A percentile compares a stretch with the other conserved stretches of the same genome.
Conservation (phyloP, 2,888 invertebrate species). For the Elmis aenea region DNA sequence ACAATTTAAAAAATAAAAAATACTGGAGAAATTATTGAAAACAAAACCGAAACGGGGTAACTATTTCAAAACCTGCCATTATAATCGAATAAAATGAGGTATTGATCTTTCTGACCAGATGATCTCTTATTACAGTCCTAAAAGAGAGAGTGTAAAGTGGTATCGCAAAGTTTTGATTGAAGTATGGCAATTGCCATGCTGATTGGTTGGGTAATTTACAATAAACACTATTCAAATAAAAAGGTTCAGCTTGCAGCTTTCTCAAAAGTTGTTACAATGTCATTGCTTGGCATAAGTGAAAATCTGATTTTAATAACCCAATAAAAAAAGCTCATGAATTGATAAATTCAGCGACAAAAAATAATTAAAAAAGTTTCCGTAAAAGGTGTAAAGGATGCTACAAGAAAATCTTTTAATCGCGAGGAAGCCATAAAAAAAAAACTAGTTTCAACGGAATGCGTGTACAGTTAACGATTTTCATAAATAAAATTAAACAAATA, state of each 20-base stretch:
- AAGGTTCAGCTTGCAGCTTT: background rate
- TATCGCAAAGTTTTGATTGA: slow-evolving; percentile 4
- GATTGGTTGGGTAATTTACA: slow-evolving; percentile 3
- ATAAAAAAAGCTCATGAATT: slow-evolving; percentile 3
- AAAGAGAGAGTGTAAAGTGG: slow-evolving; percentile 3
- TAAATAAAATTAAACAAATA: no score
- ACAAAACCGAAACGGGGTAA: slow-evolving; percentile 3
- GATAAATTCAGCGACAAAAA: background rate
- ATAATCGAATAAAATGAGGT: slow-evolving; percentile 4
- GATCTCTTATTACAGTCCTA: slow-evolving; percentile 3
- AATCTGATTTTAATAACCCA: slow-evolving; percentile 1
- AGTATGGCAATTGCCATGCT: slow-evolving; percentile 2
- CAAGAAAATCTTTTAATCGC: background rate
- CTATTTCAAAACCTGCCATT: slow-evolving; percentile 2
- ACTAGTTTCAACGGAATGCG: slow-evolving; percentile 3
- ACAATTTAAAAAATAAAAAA: slow-evolving; percentile 1
- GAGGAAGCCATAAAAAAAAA: slow-evolving; percentile 4
- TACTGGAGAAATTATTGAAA: background rate
- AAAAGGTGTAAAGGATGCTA: slow-evolving; percentile 2
- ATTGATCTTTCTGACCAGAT: slow-evolving; percentile 4
- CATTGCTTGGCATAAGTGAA: no score
- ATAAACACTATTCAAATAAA: slow-evolving; percentile 4
- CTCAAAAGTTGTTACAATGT: slow-evolving; percentile 3
- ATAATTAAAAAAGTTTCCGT: slow-evolving; percentile 1
- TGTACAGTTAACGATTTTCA: no score